Percentiles rank a stretch among this genome's conserved stretches.
Evolutionary conservation across 2,113 vertebrate genomes (phyloP).

Genomic region (Eulacestoma nigropectus): DNA sequence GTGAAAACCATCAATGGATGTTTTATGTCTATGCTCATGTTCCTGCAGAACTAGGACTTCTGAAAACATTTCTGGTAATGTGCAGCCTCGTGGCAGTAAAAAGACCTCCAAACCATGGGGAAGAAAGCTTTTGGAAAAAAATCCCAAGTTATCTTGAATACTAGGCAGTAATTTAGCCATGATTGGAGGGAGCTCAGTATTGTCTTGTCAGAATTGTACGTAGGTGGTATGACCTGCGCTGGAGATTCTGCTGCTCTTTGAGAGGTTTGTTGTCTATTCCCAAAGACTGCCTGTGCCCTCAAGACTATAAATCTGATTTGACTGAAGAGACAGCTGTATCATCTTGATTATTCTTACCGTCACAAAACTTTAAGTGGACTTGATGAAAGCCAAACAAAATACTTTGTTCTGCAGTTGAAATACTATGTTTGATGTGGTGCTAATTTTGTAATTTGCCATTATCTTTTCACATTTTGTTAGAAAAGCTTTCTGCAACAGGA

Average conservation of each 20-base stretch:
- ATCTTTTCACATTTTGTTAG: not conserved
- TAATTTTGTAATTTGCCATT: not conserved
- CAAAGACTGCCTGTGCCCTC: not conserved
- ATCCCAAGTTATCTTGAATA: not conserved
- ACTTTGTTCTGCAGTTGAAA: not conserved
- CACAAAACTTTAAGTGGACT: not conserved
- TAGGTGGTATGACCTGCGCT: not conserved
- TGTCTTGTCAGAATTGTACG: not conserved
- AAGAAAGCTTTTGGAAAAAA: conserved; percentile 2
- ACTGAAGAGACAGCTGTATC: not conserved
- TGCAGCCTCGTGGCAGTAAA: not conserved
- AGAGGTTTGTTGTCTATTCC: not conserved
- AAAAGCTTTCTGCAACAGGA: not conserved
- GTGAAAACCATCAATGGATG: not conserved
- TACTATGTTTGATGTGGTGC: not conserved
- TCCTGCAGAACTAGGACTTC: not conserved
- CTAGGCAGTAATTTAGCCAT: not conserved
- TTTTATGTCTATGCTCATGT: not conserved
- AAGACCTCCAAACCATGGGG: not conserved
- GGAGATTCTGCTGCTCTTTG: not conserved
- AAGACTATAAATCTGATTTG: not conserved
- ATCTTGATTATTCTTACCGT: not conserved
- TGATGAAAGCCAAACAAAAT: conserved; percentile 11
- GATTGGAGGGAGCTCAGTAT: not conserved
- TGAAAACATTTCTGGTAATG: not conserved